Conservation (phyloP, 2,888 invertebrate genomes). For the Pheosia gnoma region DNA sequence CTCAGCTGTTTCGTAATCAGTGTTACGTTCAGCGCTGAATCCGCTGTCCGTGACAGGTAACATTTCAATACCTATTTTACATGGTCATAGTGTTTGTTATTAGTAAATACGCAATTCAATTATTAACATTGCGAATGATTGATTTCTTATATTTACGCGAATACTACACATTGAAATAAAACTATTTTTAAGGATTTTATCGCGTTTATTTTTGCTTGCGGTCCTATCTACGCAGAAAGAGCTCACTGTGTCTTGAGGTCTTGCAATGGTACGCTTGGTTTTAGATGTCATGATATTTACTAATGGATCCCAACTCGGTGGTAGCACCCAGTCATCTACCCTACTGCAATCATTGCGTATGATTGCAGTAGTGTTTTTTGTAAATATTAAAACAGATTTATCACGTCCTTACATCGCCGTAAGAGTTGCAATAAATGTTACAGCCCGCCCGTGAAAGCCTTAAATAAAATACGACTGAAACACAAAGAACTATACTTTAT, state of each 20-base stretch:
- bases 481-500: not conserved
- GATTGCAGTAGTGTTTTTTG: not conserved
- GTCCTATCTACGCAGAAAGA: too few relatives aligned
- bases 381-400: not conserved
- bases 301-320: too few relatives aligned
- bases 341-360: not conserved
- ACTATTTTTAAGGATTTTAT: too few relatives aligned
- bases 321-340: too few relatives aligned
- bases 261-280: too few relatives aligned
- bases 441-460: not conserved
- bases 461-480: not conserved
- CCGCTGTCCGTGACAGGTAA: slow-evolving; percentile 19
- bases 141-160: too few relatives aligned
- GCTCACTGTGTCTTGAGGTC: too few relatives aligned
- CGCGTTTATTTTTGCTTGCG: too few relatives aligned
- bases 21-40: slow-evolving; percentile 9
- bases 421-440: not conserved
- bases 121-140: too few relatives aligned
- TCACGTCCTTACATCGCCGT: not conserved
- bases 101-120: not conserved
- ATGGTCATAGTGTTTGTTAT: not conserved
- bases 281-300: too few relatives aligned
- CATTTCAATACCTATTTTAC: slow-evolving; percentile 14
- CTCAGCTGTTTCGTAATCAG: slow-evolving; percentile 15
- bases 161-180: too few relatives aligned